Evolutionary conservation across 2,888 invertebrate genomes (phyloP).

Genomic region (Taphrorychus bicolor): DNA sequence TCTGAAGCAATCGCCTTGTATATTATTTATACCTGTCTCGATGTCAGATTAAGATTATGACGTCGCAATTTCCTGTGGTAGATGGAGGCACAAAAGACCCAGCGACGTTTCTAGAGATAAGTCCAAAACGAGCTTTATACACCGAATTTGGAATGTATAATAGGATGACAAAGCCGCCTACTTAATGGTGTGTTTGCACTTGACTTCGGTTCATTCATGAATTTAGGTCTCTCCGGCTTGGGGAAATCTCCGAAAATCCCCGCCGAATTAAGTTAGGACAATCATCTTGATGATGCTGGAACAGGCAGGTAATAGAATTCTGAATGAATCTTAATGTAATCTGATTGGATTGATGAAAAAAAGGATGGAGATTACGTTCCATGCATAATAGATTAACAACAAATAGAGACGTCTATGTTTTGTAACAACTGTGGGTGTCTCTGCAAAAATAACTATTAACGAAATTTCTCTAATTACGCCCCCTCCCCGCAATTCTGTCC

Average conservation of each 20-base stretch:
- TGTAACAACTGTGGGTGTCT: too few relatives aligned
- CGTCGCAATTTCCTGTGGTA: conserved; percentile 30
- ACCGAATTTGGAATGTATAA: conserved; percentile 32
- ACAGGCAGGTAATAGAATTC: too few relatives aligned
- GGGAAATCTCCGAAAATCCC: neutral
- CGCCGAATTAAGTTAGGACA: too few relatives aligned
- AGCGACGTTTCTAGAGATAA: conserved; percentile 13
- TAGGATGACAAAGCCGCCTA: conserved; percentile 22
- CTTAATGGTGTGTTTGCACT: conserved; percentile 13
- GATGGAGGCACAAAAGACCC: conserved; percentile 25
- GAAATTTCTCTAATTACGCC: too few relatives aligned
- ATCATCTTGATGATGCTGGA: too few relatives aligned
- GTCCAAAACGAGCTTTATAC: conserved; percentile 28
- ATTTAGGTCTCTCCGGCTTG: too few relatives aligned
- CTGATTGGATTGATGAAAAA: too few relatives aligned
- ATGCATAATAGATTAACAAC: too few relatives aligned
- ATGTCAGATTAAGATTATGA: conserved; percentile 36
- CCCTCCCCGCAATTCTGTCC: neutral
- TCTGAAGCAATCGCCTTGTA: neutral
- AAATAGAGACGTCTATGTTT: too few relatives aligned
- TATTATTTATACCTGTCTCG: conserved; percentile 20
- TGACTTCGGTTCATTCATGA: conserved; percentile 13
- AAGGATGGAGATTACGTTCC: too few relatives aligned
- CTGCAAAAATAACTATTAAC: too few relatives aligned
- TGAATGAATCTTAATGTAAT: too few relatives aligned